Evolutionary conservation across 2,888 invertebrate species (phyloP).

Genomic region (Acleris laterana): DNA sequence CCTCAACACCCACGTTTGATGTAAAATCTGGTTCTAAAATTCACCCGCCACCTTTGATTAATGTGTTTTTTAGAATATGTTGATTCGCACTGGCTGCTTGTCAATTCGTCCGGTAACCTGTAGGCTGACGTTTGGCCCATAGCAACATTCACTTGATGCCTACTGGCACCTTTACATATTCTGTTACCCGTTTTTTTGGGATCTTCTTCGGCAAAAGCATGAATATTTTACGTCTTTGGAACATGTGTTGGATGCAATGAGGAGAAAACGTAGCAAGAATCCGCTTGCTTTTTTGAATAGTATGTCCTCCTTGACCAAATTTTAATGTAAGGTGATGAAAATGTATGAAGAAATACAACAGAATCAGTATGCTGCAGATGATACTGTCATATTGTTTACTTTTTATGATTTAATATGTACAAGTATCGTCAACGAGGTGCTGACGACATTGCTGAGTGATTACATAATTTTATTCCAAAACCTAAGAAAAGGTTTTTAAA

Average conservation of each 20-base stretch:
- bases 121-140: slow-evolving; percentile 66
- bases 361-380: too few relatives aligned
- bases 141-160: slow-evolving; percentile 54
- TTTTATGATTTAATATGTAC: too few relatives aligned
- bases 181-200: neutral
- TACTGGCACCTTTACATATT: slow-evolving; percentile 49
- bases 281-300: too few relatives aligned
- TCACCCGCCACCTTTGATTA: slow-evolving; percentile 60
- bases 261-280: too few relatives aligned
- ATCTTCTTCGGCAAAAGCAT: too few relatives aligned
- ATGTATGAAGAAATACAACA: too few relatives aligned
- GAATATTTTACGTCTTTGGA: too few relatives aligned
- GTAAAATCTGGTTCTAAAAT: slow-evolving; percentile 50
- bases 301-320: too few relatives aligned
- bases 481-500: slow-evolving; percentile 6
- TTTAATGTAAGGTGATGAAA: too few relatives aligned
- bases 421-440: too few relatives aligned
- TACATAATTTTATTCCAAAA: slow-evolving; percentile 7
- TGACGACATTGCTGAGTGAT: slow-evolving; percentile 13
- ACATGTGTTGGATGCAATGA: too few relatives aligned
- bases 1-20: neutral
- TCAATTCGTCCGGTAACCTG: slow-evolving; percentile 68
- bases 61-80: slow-evolving; percentile 61
- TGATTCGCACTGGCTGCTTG: slow-evolving; percentile 75
- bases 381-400: too few relatives aligned